Base-by-base conservation (phyloP, 1,140 invertebrate genomes). In the Calliphora vicina region DNA sequence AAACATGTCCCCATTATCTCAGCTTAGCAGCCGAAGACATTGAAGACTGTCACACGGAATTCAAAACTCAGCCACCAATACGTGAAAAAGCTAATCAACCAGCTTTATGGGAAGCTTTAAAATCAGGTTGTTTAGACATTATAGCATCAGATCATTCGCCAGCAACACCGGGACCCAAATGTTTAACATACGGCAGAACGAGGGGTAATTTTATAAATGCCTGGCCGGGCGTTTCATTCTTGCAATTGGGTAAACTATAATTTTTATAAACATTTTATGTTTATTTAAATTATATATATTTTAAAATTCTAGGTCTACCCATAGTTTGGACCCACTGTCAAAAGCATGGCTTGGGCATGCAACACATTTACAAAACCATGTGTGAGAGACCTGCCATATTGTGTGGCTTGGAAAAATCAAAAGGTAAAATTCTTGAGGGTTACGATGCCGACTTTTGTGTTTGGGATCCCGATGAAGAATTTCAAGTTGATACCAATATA, bases 1-100 rank as follows among this genome's bases (percentile, higher is more conserved):
- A 96, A 88, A 96, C 95, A 0, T 95, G 95, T 87, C 93, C 94
- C 82, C 95, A 96, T 87, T 96, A 96, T 87, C 89, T 96, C n/a
- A 91, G 92, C 1, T 86, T 96, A 12, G 90, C 90, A 43, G 92
- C 94, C 17, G 94, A 95, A 85, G 88, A 93, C 45, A 91, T 96
- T 26, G 93, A 93, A 13, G 88, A 92, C 45, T 92, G 91, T 3
- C 93, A 91, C 4, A 95, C 94, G 1, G 91, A 95, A 86, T 95
- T 92, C 84, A 96, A 96, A 88, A 95, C 95, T 83, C 94, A 93
- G 85, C 95, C 95, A 4, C 95, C 95, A 17, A 94, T 96, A 80
- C 90, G 95, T 57, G 91, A 92, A 81, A 86, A 87, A 20, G 84
- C 87, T 23, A 96, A 96, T 88, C 88, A 95, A 93, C 91, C 93